phyloP scores from a whole-genome alignment of 2,888 invertebrate species.

The Myopa testacea region DNA sequence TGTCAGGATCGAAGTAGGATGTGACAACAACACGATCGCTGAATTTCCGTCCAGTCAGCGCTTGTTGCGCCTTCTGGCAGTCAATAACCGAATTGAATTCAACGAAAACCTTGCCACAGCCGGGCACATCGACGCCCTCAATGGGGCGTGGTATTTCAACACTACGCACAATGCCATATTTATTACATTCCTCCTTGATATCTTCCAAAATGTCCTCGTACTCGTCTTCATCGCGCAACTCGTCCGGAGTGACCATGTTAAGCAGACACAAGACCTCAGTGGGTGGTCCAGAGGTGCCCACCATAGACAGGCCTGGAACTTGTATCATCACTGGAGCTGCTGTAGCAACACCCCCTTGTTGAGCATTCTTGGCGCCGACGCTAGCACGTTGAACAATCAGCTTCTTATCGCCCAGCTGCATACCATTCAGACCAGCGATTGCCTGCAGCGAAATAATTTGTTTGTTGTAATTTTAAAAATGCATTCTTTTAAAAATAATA shows the following conservation, averaged over 20 bases:
- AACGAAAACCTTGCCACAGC: conserved; percentile 97
- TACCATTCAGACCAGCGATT: conserved; percentile 96
- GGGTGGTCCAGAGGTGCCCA: conserved; percentile 88
- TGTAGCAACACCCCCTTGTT: conserved; percentile 69
- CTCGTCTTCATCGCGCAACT: conserved; percentile 95
- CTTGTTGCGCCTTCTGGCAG: conserved; percentile 97
- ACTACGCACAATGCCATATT: conserved; percentile 94
- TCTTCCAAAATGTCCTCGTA: conserved; percentile 98
- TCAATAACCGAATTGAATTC: conserved; percentile 96
- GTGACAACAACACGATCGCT: conserved; percentile 97
- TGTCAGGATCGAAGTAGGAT: conserved; percentile 96
- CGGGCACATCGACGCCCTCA: conserved; percentile 94
- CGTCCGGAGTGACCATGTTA: conserved; percentile 97
- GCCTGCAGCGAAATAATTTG: conserved; percentile 73
- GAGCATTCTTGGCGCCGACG: conserved; percentile 93
- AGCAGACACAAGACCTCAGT: conserved; percentile 94
- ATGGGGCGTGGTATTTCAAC: conserved; percentile 96
- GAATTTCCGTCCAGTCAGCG: conserved; percentile 95
- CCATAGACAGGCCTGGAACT: conserved; percentile 86
- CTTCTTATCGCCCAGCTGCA: conserved; percentile 98
- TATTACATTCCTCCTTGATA: conserved; percentile 96
- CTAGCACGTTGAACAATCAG: conserved; percentile 96
- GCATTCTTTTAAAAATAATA: neutral
- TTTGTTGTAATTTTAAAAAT: neutral
- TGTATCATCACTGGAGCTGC: conserved; percentile 89